Evolutionary conservation across 2,888 invertebrate species (phyloP), one percentile per base, ranked within the genome.

Genomic region (Volucella inanis): DNA sequence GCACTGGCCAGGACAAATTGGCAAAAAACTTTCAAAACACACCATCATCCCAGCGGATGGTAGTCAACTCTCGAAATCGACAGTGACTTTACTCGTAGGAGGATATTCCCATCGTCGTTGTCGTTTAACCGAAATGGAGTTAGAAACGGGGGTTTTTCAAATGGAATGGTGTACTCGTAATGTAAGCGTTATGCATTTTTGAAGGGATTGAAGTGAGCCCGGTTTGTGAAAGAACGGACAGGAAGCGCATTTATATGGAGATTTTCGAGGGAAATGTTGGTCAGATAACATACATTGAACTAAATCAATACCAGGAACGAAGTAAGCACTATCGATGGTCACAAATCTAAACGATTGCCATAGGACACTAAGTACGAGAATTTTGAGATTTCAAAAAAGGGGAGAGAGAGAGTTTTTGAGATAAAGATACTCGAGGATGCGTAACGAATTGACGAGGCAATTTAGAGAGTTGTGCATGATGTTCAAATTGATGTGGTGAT

Each of bases 391-490:
- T 62, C 67, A 9, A 43, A 59, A 65, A 75, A 79, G 70, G 70
- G 71, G 70, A 76, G 79, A 84, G 75, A 75, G 80, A 71, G 75
- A 80, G 75, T 80, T 71, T 80, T 67, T 4, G 55, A 70, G 84
- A 84, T 84, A 80, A 84, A 80, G 80, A 75, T 18, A 61, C 50
- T 65, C 43, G 39, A 57, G 67, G 52, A 31, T 76, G 70, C 61
- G 80, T 76, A 80, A 76, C 84, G 74, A 84, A 84, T 84, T 84
- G 84, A 77, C 84, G 80, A 80, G 67, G 80, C 84, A 70, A 76
- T 84, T 84, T 80, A 84, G 61, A 80, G 59, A 84, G 70, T 76
- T 55, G 47, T 76, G 80, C 55, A 80, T 80, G 80, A 70, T 70
- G 74, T 68, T 79, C 54, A 18, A 74, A 74, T 64, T 74, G 76